Base-by-base conservation (phyloP, 2,797 vertebrate genomes). In the Diplodus sargus region DNA sequence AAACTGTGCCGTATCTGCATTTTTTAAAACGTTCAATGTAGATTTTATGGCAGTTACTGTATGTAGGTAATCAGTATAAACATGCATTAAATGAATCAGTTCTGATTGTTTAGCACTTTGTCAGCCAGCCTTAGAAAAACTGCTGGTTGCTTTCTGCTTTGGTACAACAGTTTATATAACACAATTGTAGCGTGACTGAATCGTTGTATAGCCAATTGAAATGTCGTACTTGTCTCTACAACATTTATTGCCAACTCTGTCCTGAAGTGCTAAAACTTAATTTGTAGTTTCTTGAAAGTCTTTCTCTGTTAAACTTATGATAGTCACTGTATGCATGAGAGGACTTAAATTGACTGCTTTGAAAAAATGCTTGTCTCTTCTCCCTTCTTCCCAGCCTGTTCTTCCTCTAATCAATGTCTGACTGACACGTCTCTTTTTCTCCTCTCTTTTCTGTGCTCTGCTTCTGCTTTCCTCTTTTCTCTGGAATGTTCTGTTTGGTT, bases 401-500 rank as follows among this genome's bases (percentile, higher is more conserved):
- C 82, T 83, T 73, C 83, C 59, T 88, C 82, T 93, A 93, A 92
- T 90, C 88, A 89, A 90, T 82, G 85, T 90, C 79, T 90, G 77
- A 94, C 92, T 94, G 91, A 93, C 90, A 88, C 43, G 4, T 90
- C 86, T 92, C 85, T 88, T 91, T 89, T 82, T 89, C 90, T 69
- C 90, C 68, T 90, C 71, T 87, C 76, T 68, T 79, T 62, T 80
- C 76, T 82, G 51, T 86, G 77, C 81, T 89, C 74, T 90, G 80
- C 88, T 95, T 74, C 78, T 68, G 90, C 90, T 87, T 88, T 83
- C 85, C 74, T 76, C 71, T 88, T 93, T 95, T 93, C 95, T 92
- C 86, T 88, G 91, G 91, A 94, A 92, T 94, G 94, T 95, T 92
- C 90, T 90, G 75, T 93, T 86, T 92, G 89, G 94, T 95, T 96